Base-by-base conservation (phyloP, 2,888 invertebrate species). In the Adelphocoris suturalis region DNA sequence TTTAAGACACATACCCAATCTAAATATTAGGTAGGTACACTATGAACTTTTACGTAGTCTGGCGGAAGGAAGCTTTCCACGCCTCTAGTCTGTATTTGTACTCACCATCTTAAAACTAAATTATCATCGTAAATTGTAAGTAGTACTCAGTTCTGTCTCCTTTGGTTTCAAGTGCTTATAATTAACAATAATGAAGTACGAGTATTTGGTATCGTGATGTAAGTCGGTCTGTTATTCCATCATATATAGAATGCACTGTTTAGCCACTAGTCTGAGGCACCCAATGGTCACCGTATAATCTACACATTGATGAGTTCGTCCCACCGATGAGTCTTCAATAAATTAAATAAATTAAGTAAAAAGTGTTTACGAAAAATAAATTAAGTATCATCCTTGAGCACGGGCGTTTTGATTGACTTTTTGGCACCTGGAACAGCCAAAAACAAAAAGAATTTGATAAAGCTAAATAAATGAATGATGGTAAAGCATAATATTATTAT, bases 331-430 rank as follows among this genome's bases (percentile, higher is more conserved):
- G 68, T 86, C 23, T 86, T 86, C 47, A 86, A 86, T 86, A 86
- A 86, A 75, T 86, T 86, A 86, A 46, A 85, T 85, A 85, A 85
- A 85, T 85, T 85, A 85, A 12, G 19, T 27, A 86, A 12, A 55
- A 16, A 14, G 19, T 13, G 12, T 82, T 61, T 12, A 85, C 61
- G 61, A 75, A 75, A 47, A 86, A 85, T 57, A 57, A 85, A 61
- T 52, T 37, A 85, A 61, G 57, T 68, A 23, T 86, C 68, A 75
- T 55, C 48, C 75, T 86, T 86, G 86, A 75, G 86, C 86, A 86
- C 75, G 47, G 86, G 86, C 23, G 86, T 19, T 86, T 86, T 75
- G 37, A 23, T 75, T 86, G 86, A 86, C 86, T 86, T 86, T 47
- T 23, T 86, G 48, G 75, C 86, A 86, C 86, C 86, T 86, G 86